Conservation (phyloP, 2,113 vertebrate species). For the Ictidomys tridecemlineatus region DNA sequence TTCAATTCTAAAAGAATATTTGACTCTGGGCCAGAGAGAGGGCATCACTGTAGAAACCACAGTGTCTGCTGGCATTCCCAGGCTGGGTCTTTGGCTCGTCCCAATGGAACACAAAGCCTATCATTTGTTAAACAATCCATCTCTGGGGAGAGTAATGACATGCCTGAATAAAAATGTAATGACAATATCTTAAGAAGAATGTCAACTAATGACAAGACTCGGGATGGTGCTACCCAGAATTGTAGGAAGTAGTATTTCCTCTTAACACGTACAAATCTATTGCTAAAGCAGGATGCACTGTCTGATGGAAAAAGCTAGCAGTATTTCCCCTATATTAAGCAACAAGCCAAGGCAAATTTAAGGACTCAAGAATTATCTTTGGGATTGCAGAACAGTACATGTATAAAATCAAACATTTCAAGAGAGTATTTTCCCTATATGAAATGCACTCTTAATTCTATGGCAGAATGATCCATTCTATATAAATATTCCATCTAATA, state of each 20-base stretch:
- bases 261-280: not conserved
- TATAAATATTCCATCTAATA: slow-evolving; percentile 35
- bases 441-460: slow-evolving; percentile 28
- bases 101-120: not conserved
- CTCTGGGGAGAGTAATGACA: slow-evolving; percentile 23
- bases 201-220: not conserved
- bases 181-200: not conserved
- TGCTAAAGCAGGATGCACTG: slow-evolving; percentile 20
- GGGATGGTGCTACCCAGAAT: not conserved
- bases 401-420: slow-evolving; percentile 31
- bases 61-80: not conserved
- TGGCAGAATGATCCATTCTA: not conserved
- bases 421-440: not conserved
- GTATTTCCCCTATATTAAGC: slow-evolving; percentile 3
- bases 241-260: slow-evolving; percentile 11
- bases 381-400: slow-evolving; percentile 32
- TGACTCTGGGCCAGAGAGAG: slow-evolving; percentile 6
- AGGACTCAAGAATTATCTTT: slow-evolving; percentile 66
- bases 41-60: slow-evolving; percentile 29
- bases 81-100: slow-evolving; percentile 4
- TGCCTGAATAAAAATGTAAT: not conserved
- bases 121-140: not conserved
- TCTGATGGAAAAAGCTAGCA: not conserved
- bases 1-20: slow-evolving; percentile 44
- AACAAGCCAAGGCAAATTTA: slow-evolving; percentile 64